phyloP scores from a whole-genome alignment of 2,888 invertebrate species.

The Xylota segnis region DNA sequence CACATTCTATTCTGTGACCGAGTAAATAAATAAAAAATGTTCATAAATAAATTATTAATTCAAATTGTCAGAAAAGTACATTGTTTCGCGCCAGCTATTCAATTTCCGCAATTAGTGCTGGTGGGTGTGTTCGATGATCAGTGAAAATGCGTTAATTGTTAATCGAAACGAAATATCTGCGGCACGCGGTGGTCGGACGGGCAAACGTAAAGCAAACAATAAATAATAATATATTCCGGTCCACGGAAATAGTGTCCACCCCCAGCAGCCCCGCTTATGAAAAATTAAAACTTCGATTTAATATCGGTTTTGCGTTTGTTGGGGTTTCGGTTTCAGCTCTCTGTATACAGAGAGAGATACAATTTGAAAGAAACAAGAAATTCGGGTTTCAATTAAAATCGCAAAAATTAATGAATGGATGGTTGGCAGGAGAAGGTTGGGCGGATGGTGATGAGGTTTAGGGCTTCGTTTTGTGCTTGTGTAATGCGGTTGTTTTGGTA shows the following conservation, averaged over 20 bases:
- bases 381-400: constrained; percentile 38
- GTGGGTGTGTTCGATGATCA: constrained; percentile 4
- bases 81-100: neutral
- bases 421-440: neutral
- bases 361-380: constrained; percentile 14
- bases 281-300: constrained; percentile 9
- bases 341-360: neutral
- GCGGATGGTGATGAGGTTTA: neutral
- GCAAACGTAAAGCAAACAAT: neutral
- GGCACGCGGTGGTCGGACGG: neutral
- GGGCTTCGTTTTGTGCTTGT: neutral
- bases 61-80: constrained; percentile 1
- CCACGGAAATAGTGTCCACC: neutral
- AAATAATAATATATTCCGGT: neutral
- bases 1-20: too few species aligned
- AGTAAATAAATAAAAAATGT: neutral
- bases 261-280: neutral
- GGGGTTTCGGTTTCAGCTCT: neutral
- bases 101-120: neutral
- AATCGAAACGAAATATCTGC: constrained; percentile 1
- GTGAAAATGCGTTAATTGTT: constrained; percentile 20
- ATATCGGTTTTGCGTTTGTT: constrained; percentile 18
- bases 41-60: neutral
- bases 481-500: constrained; percentile 1
- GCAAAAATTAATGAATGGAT: constrained; percentile 20